Conservation (phyloP, 2,113 vertebrate species). For the Cyanoderma ruficeps region DNA sequence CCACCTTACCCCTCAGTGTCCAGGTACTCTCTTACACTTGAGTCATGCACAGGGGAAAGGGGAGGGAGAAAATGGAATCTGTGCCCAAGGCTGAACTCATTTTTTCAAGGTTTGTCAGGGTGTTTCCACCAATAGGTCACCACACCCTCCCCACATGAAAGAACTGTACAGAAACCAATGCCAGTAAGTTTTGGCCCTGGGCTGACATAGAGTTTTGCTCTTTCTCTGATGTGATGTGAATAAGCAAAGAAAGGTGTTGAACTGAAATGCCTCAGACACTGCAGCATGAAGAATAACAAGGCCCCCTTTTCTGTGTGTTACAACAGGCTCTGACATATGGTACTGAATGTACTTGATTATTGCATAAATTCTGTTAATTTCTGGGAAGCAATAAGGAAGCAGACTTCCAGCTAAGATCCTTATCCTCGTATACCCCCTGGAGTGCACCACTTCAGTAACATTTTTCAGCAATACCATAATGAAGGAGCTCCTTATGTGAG, state of each 20-base stretch:
- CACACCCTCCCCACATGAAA: slow-evolving; percentile 56
- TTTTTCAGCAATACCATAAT: slow-evolving; percentile 17
- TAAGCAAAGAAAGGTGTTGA: slow-evolving; percentile 45
- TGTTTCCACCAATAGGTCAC: not conserved
- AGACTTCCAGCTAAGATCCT: slow-evolving; percentile 48
- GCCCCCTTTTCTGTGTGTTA: not conserved
- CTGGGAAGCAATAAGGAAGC: slow-evolving; percentile 38
- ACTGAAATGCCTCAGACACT: slow-evolving; percentile 6
- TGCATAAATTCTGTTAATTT: slow-evolving; percentile 39
- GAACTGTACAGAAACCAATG: not conserved
- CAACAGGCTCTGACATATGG: not conserved
- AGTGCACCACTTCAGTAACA: not conserved
- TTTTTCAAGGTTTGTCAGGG: not conserved
- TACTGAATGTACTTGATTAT: slow-evolving; percentile 48
- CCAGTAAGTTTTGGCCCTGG: not conserved
- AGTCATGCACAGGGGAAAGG: not conserved
- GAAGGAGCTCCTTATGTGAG: slow-evolving; percentile 20
- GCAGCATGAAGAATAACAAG: slow-evolving; percentile 4
- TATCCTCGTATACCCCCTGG: slow-evolving; percentile 38
- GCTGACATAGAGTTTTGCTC: not conserved
- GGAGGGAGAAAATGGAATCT: not conserved
- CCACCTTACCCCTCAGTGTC: not conserved
- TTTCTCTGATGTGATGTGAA: slow-evolving; percentile 42
- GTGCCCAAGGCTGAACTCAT: not conserved
- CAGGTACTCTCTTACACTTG: not conserved